Percentiles rank a stretch among this genome's conserved stretches.
These are phyloP conservation scores for Sus cebifrons DNA, from an alignment of 2,797 vertebrate species.

Conservation along the genomic window DNA sequence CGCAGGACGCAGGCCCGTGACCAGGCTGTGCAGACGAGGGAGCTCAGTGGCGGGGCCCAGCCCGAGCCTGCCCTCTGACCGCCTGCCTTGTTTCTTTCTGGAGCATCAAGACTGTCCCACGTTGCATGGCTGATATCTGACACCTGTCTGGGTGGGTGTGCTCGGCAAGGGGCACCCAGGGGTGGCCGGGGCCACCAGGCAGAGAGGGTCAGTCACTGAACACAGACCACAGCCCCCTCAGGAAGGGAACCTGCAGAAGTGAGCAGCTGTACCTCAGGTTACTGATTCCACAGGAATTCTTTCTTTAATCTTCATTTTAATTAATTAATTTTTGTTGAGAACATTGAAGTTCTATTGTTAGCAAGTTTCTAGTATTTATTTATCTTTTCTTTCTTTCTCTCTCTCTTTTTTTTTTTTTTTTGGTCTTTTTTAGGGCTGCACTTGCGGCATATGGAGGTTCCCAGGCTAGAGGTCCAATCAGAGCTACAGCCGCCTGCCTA, in stretches of 20 bases:
- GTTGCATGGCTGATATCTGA: rapidly evolving
- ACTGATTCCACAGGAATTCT: too few species aligned
- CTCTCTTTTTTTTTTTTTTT: too few species aligned
- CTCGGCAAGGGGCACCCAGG: rapidly evolving
- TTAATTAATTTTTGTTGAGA: too few species aligned
- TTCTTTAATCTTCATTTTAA: too few species aligned
- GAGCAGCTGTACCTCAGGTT: rapidly evolving
- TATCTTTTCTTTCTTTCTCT: too few species aligned
- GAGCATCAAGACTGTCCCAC: rapidly evolving
- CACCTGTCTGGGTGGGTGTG: neutral
- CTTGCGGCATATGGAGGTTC: too few species aligned
- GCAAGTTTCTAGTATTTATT: too few species aligned
- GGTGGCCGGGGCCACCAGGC: rapidly evolving
- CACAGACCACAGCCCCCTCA: rapidly evolving
- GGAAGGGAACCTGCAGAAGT: too few species aligned
- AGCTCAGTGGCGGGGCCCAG: rapidly evolving
- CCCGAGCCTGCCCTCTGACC: rapidly evolving
- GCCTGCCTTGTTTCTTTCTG: neutral
- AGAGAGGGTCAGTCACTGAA: neutral
- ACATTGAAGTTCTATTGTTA: too few species aligned
- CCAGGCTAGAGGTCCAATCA: too few species aligned
- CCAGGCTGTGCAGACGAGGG: neutral
- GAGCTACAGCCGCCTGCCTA: too few species aligned
- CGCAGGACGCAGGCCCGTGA: rapidly evolving
- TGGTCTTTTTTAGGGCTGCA: too few species aligned